Evolutionary conservation across 2,888 invertebrate species (phyloP), one percentile per base, ranked within the genome.

Genomic region (Tricholauxania praeusta): DNA sequence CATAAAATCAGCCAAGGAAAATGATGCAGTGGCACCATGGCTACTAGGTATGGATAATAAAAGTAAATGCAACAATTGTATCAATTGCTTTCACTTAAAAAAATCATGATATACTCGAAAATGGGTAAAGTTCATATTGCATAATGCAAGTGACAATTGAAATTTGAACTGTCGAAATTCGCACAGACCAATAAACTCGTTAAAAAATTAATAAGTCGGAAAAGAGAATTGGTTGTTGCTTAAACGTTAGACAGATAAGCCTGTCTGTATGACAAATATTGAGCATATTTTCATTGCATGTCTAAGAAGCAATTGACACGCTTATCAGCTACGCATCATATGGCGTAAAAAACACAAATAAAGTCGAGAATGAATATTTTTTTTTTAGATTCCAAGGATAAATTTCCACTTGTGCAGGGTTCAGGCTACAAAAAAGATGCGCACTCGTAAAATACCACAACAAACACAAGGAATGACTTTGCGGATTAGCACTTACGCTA

Each of bases 1-100:
- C 84, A 92, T 99, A 82, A 98, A 99, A 89, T 96, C 96, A 85
- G 97, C 96, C 86, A 97, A 98, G 89, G 97, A 97, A 83, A 96
- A 96, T 87, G 96, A 97, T 87, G 94, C 96, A 75, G 99, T 99
- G 75, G 99, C 99, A 71, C 99, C 99, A 48, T 99, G 99, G 99
- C 92, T 99, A 83, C 92, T 99, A 88, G 99, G 99, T 95, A 92
- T 87, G 87, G 98, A 99, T 89, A 94, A 98, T 85, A 99, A 99
- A 39, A 87, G 87, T 88, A 88, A 87, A 87, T 87, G 84, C 85
- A 85, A 85, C 75, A 84, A 83, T 80, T 79, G 81, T 82, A 82
- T 82, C 82, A 71, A 80, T 63, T 73, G 39, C 49, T 28, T 39
- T 72, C 49, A 65, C 59, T 57, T 15, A 67, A 59, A 60, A 14